Conservation (phyloP, 2,888 invertebrate species). For the Ophion obscuratus region DNA sequence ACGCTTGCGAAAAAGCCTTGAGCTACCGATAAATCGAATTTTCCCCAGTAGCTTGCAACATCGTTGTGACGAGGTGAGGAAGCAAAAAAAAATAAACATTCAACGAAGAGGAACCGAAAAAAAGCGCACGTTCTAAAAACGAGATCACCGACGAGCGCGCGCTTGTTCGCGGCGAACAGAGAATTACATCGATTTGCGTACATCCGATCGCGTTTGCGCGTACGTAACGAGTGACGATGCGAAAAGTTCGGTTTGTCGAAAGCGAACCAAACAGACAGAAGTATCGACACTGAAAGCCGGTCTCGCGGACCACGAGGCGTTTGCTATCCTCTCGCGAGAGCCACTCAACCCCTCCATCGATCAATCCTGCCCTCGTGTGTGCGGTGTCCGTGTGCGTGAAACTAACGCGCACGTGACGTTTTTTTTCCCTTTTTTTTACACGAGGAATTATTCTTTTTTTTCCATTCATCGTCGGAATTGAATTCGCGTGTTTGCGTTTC, state of each 20-base stretch:
- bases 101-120: background rate
- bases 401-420: slow-evolving; percentile 45
- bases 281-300: slow-evolving; percentile 76
- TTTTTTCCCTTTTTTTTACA: slow-evolving; percentile 21
- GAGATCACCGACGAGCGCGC: background rate
- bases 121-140: background rate
- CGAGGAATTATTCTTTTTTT: slow-evolving; percentile 17
- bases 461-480: background rate
- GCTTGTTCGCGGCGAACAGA: background rate
- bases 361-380: background rate
- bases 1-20: too few species aligned
- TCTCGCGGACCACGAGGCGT: slow-evolving; percentile 72
- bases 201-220: slow-evolving; percentile 20
- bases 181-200: slow-evolving; percentile 1
- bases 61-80: too few species aligned
- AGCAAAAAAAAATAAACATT: too few species aligned
- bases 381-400: slow-evolving; percentile 30
- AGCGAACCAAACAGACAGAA: slow-evolving; percentile 70
- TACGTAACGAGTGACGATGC: slow-evolving; percentile 27
- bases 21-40: too few species aligned
- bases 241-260: slow-evolving; percentile 58
- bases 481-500: background rate
- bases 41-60: too few species aligned
- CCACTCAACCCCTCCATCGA: slow-evolving; percentile 73
- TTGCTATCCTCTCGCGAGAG: slow-evolving; percentile 70